Evolutionary conservation across 2,797 vertebrate species (phyloP).

Genomic region (Poeciliopsis presidionis): DNA sequence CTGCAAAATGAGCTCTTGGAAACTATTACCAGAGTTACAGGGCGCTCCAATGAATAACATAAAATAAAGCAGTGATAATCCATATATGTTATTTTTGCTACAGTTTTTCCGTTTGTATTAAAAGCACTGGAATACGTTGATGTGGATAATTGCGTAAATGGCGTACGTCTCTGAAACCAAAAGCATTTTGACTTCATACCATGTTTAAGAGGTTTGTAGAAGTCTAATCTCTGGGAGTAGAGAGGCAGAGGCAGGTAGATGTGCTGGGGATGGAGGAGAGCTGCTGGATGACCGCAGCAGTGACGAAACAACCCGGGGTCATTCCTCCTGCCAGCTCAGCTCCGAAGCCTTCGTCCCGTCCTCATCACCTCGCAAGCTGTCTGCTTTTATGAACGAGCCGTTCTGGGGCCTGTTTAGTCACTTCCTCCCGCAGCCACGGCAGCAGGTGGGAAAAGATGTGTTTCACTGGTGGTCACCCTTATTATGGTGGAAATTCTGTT

Average conservation of each 20-base stretch:
- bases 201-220: background rate
- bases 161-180: background rate
- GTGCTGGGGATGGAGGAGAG: constrained; percentile 8
- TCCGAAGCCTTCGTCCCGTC: constrained; percentile 34
- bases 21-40: background rate
- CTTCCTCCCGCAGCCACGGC: constrained; percentile 58
- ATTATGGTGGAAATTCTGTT: constrained; percentile 51
- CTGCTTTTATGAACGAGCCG: constrained; percentile 39
- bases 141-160: background rate
- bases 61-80: background rate
- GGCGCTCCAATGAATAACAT: background rate
- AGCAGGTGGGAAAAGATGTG: constrained; percentile 70
- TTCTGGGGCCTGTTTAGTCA: constrained; percentile 50
- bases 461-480: constrained; percentile 34
- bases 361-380: constrained; percentile 22
- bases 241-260: background rate
- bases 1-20: background rate
- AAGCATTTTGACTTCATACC: background rate
- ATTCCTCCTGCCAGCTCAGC: constrained; percentile 44
- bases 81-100: background rate
- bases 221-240: background rate
- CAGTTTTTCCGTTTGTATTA: background rate
- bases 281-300: constrained; percentile 68
- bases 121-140: background rate
- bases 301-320: constrained; percentile 61